Percentiles rank a stretch among this genome's conserved stretches.
Conservation (phyloP, 2,888 invertebrate species). For the Ecdyonurus torrentis region DNA sequence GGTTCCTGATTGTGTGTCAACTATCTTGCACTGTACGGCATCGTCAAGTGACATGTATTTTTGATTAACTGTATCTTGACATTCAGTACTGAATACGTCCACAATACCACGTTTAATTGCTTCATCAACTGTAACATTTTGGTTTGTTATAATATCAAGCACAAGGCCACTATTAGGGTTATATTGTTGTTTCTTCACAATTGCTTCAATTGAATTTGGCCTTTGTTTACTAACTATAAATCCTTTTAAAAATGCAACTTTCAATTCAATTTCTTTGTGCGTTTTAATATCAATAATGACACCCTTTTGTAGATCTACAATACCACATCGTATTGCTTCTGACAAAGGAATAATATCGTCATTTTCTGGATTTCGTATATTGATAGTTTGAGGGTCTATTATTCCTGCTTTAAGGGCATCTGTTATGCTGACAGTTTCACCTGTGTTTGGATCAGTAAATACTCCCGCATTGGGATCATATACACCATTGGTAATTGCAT, state of each 20-base stretch:
- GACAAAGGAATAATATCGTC: conserved; percentile 54
- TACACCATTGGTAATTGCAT: conserved; percentile 47
- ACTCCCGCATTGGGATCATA: conserved; percentile 50
- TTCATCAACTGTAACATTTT: conserved; percentile 54
- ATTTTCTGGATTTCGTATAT: conserved; percentile 53
- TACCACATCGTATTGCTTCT: conserved; percentile 63
- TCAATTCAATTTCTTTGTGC: conserved; percentile 47
- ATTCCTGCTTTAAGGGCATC: conserved; percentile 62
- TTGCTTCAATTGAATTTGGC: conserved; percentile 54
- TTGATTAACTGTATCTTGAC: conserved; percentile 57
- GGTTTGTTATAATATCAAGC: conserved; percentile 54
- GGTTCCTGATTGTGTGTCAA: conserved; percentile 52
- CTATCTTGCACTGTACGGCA: conserved; percentile 49
- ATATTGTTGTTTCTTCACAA: conserved; percentile 59
- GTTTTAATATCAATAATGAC: conserved; percentile 53
- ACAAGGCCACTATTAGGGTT: conserved; percentile 67
- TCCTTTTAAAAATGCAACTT: conserved; percentile 52
- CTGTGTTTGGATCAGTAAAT: conserved; percentile 40
- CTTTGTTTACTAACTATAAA: conserved; percentile 44
- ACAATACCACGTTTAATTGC: conserved; percentile 64
- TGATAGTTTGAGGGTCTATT: conserved; percentile 59
- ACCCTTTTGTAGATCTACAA: conserved; percentile 58
- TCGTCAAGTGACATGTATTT: conserved; percentile 55
- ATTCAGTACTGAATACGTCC: conserved; percentile 63
- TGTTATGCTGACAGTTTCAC: conserved; percentile 45